Conservation (phyloP, 2,888 invertebrate genomes). For the Altica lythri region DNA sequence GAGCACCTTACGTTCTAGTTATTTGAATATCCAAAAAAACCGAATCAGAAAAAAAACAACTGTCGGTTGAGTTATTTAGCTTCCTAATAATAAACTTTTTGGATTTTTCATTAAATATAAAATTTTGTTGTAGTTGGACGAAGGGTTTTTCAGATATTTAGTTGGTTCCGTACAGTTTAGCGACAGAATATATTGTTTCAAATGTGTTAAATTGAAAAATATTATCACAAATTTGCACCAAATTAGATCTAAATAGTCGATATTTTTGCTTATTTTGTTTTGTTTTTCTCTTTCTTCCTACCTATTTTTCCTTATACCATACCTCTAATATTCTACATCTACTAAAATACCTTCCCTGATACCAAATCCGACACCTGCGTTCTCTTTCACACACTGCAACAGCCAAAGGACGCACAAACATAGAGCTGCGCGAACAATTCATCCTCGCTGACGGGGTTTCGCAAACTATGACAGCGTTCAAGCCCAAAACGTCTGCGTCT, state of each 20-base stretch:
- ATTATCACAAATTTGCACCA: constrained; percentile 26
- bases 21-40: too few relatives aligned
- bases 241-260: constrained; percentile 27
- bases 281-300: constrained; percentile 45
- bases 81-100: too few relatives aligned
- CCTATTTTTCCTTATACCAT: constrained; percentile 1
- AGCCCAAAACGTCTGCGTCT: constrained; percentile 89
- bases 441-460: constrained; percentile 97
- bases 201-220: constrained; percentile 28
- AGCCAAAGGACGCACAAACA: constrained; percentile 99
- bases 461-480: constrained; percentile 99
- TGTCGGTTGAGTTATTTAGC: too few relatives aligned
- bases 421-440: constrained; percentile 99
- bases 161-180: too few relatives aligned
- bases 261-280: constrained; percentile 50
- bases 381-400: constrained; percentile 40
- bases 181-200: too few relatives aligned
- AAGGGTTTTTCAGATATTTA: too few relatives aligned
- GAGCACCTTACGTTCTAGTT: too few relatives aligned
- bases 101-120: too few relatives aligned
- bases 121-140: too few relatives aligned
- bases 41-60: too few relatives aligned
- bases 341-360: constrained; percentile 1
- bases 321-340: constrained; percentile 8
- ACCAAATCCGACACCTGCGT: constrained; percentile 11